phyloP scores from a whole-genome alignment of 1,140 invertebrate genomes.

The Drosophila asahinai region DNA sequence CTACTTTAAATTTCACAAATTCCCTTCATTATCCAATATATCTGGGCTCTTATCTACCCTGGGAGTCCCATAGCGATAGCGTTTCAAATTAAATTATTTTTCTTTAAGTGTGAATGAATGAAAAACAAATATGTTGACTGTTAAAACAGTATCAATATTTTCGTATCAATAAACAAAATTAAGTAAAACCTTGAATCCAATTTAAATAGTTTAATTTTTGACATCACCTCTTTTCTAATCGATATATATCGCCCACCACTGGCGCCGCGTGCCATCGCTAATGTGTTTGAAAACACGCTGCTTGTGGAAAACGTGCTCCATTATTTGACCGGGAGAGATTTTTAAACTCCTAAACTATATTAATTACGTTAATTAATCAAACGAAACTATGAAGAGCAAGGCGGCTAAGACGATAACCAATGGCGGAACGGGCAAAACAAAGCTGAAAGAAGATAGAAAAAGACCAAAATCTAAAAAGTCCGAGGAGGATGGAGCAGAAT shows the following conservation, averaged over 20 bases:
- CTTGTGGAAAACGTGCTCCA: conserved; percentile 19
- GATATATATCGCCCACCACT: conserved; percentile 1
- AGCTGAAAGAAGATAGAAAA: conserved; percentile 5
- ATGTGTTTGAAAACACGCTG: conserved; percentile 18
- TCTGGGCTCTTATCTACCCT: too few relatives aligned
- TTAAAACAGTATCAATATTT: too few relatives aligned
- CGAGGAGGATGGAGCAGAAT: not conserved
- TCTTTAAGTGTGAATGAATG: too few relatives aligned
- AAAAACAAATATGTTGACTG: too few relatives aligned
- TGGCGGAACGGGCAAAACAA: conserved; percentile 1
- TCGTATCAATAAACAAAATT: too few relatives aligned
- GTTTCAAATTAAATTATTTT: too few relatives aligned
- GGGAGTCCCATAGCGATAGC: too few relatives aligned
- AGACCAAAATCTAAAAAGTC: conserved; percentile 10
- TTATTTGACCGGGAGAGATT: not conserved
- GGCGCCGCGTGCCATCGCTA: conserved; percentile 2
- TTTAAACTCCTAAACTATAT: not conserved
- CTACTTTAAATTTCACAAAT: too few relatives aligned
- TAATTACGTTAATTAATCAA: not conserved
- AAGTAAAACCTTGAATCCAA: not conserved
- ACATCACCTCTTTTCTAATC: not conserved
- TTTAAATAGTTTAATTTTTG: not conserved
- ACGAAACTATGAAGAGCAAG: conserved; percentile 4
- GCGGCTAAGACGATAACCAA: conserved; percentile 2
- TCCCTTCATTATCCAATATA: too few relatives aligned